Evolutionary conservation across 2,888 invertebrate genomes (phyloP), one percentile per base, ranked within the genome.

Genomic region (Griposia aprilina): DNA sequence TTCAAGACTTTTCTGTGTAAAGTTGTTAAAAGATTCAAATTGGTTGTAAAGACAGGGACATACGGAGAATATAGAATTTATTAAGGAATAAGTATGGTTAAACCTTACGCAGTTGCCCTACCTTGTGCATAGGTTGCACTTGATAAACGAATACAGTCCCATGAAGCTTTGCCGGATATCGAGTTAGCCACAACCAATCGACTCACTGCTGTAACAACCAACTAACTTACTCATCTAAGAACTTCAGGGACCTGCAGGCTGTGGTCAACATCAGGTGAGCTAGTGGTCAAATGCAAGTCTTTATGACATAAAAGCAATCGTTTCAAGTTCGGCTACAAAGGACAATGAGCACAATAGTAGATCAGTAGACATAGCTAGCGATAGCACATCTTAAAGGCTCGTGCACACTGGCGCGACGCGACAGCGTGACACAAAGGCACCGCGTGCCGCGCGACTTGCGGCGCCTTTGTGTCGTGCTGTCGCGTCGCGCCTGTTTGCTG

Each of bases 1-100:
- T 83, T 76, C 55, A 74, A 76, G 68, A 81, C 71, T 78, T 78
- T 75, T 67, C 50, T 80, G 77, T 84, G 74, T 81, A 66, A 74
- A 78, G 48, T 71, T 77, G 50, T 50, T 74, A 67, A 60, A 68
- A 76, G 15, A 23, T 76, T 72, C 7, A 30, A 59, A 68, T 63
- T 68, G 26, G 23, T 67, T 67, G 48, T 62, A 62, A 83, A 17
- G 41, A 13, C 30, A 45, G n/a, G 13, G 10, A 57, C 20, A 23
- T 57, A 81, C 45, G 13, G 41, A 55, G 17, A 55, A 36, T 55
- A 52, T 48, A 15, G 2, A 62, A 74, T 74, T 48, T 2, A 59
- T 20, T 13, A 30, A 74, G 13, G 2, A 73, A 30, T 30, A n/a
- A n/a, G n/a, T n/a, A 30, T 48, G 8, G 13, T 57, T 8, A 30